These are phyloP conservation scores for Euleptes europaea DNA, from an alignment of 2,113 vertebrate species.

Conservation along the genomic window DNA sequence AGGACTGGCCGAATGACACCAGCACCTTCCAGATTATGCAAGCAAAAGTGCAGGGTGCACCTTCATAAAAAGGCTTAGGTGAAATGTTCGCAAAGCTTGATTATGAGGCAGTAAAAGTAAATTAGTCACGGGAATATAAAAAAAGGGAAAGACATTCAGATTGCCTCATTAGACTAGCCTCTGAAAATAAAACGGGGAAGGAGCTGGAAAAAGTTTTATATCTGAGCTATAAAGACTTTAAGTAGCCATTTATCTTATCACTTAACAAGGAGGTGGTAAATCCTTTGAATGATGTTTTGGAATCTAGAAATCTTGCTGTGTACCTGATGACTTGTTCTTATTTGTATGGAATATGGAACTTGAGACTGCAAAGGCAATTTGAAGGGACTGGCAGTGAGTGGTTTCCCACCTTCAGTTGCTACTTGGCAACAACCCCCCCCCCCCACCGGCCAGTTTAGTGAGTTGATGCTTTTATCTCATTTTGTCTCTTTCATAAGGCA, in stretches of 20 bases:
- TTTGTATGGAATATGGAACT: neutral
- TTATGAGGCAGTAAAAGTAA: slow-evolving; percentile 67
- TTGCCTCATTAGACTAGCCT: slow-evolving; percentile 54
- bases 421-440: neutral
- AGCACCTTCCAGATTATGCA: slow-evolving; percentile 35
- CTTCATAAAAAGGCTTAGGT: slow-evolving; percentile 45
- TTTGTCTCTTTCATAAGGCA: neutral
- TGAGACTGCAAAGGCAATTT: slow-evolving; percentile 15
- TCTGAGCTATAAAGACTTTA: slow-evolving; percentile 60
- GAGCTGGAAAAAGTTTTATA: slow-evolving; percentile 45
- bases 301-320: slow-evolving; percentile 33
- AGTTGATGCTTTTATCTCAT: neutral
- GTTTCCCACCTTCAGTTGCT: neutral
- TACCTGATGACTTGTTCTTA: slow-evolving; percentile 60
- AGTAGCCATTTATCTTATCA: slow-evolving; percentile 41
- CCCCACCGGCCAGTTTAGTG: neutral
- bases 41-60: slow-evolving; percentile 47
- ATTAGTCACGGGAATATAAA: slow-evolving; percentile 59
- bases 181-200: slow-evolving; percentile 60
- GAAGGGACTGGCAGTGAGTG: neutral
- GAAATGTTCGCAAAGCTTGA: slow-evolving; percentile 60
- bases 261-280: slow-evolving; percentile 35
- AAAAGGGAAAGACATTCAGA: slow-evolving; percentile 55
- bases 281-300: slow-evolving; percentile 50
- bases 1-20: slow-evolving; percentile 29